These are phyloP conservation scores for Rattus rattus DNA, from an alignment of 2,113 vertebrate genomes.

Conservation along the genomic window DNA sequence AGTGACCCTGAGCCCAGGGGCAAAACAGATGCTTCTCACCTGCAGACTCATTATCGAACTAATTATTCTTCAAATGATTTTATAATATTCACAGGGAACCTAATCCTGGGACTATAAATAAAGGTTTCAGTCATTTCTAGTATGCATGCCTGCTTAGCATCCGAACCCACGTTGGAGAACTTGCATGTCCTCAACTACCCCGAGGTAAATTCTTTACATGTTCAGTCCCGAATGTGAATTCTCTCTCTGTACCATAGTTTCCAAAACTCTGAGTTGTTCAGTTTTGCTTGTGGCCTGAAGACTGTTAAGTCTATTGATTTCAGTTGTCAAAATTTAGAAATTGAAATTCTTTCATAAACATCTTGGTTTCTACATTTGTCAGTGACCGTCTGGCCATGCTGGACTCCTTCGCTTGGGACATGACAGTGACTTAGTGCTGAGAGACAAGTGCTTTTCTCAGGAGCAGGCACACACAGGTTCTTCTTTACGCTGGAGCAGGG, in stretches of 20 bases:
- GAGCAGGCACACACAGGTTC: not conserved
- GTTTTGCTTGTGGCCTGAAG: constrained; percentile 12
- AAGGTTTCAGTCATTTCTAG: constrained; percentile 47
- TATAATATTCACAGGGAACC: constrained; percentile 69
- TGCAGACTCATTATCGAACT: constrained; percentile 77
- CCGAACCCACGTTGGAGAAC: not conserved
- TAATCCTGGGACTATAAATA: constrained; percentile 64
- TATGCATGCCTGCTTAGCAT: not conserved
- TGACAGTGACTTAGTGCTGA: not conserved
- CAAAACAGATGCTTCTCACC: constrained; percentile 81
- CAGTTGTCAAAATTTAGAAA: constrained; percentile 3
- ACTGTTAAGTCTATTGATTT: not conserved
- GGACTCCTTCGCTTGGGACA: not conserved
- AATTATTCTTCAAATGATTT: constrained; percentile 82
- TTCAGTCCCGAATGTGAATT: constrained; percentile 30
- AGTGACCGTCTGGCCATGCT: not conserved
- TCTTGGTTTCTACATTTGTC: not conserved
- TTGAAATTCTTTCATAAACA: not conserved
- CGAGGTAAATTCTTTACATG: not conserved
- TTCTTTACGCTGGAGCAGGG: not conserved
- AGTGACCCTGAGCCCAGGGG: constrained; percentile 76
- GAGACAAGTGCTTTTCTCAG: not conserved
- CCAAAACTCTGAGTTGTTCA: not conserved
- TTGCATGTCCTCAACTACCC: not conserved
- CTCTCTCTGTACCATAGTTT: not conserved